Base-by-base conservation (phyloP, 2,888 invertebrate species). In the Microdon myrmicae region DNA sequence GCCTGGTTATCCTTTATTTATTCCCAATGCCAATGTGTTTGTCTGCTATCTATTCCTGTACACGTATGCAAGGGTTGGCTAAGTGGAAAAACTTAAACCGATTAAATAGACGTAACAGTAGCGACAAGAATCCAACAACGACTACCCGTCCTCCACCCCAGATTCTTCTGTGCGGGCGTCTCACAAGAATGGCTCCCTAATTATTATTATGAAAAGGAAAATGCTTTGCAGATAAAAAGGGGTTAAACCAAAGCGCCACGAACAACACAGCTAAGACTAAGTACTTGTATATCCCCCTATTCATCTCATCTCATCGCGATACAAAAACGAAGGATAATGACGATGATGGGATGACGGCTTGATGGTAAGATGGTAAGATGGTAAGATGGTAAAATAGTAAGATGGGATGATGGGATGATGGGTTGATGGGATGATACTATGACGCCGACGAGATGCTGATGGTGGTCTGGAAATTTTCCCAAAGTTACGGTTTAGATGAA, bases 201-300 rank as follows among this genome's bases (percentile, higher is more conserved):
- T 64, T 64, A 64, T 64, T 64, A 58, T 64, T 64, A 64, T 64
- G 64, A 58, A 64, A 64, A 58, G 64, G 64, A 64, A 64, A 64
- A 64, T 45, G 47, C 64, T 64, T 58, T 58, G 43, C 51, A 58
- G 43, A 53, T 58, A 58, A 64, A 64, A 64, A 64, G 56, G 64
- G 64, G 64, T 64, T 64, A 58, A 13, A 39, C 44, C 45, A 25
- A 28, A 14, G 25, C 29, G 37, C 9, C 23, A 37, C 37, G 16
- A 45, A 14, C 13, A 45, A 64, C 64, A 64, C 32, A 58, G 45
- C 64, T 35, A n/a, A 64, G 64, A 56, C 53, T 64, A 64, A 64
- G 64, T 58, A 64, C 53, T n/a, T n/a, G n/a, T 51, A 58, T 53
- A 51, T 51, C 64, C 64, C 58, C 58, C 51, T 41, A 64, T 58